These are phyloP conservation scores for Drosophila leontia DNA, from an alignment of 1,140 invertebrate genomes.

Conservation along the genomic window DNA sequence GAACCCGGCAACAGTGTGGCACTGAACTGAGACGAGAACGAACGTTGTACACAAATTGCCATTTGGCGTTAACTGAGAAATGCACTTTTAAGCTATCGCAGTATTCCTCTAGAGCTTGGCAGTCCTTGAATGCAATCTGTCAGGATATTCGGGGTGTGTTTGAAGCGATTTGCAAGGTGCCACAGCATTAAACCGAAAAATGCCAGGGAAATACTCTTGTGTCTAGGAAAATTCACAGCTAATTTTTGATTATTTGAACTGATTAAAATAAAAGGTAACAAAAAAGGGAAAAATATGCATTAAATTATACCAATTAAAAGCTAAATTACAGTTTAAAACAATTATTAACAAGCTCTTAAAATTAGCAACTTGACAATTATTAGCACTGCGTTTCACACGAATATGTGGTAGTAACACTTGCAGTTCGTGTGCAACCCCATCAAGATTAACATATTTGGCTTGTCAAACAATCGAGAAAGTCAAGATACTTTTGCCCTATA, in stretches of 20 bases:
- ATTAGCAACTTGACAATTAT: slow-evolving; percentile 1
- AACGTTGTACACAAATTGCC: slow-evolving; percentile 75
- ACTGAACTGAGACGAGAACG: slow-evolving; percentile 11
- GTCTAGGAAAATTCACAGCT: too few relatives aligned
- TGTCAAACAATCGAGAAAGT: slow-evolving; percentile 45
- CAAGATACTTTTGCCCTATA: slow-evolving; percentile 24
- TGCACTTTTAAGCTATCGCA: slow-evolving; percentile 73
- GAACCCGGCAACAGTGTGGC: slow-evolving; percentile 20
- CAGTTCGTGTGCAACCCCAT: slow-evolving; percentile 1
- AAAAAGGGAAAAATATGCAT: neutral
- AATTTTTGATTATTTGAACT: neutral
- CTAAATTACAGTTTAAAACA: slow-evolving; percentile 6
- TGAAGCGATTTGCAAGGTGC: slow-evolving; percentile 38
- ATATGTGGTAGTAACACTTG: neutral
- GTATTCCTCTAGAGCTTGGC: slow-evolving; percentile 17
- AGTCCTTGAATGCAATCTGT: slow-evolving; percentile 70
- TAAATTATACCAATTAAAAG: slow-evolving; percentile 3
- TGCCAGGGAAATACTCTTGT: slow-evolving; percentile 18
- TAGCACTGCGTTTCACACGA: slow-evolving; percentile 1
- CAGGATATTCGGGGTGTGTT: slow-evolving; percentile 54
- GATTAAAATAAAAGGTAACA: neutral
- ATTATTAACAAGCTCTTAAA: slow-evolving; percentile 4
- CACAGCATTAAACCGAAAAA: neutral
- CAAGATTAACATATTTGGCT: slow-evolving; percentile 30
- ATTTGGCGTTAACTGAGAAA: slow-evolving; percentile 77